Percentiles rank a stretch among this genome's conserved stretches.
Conservation (phyloP, 2,797 vertebrate species). For the Gymnoscopelus microlampas region DNA sequence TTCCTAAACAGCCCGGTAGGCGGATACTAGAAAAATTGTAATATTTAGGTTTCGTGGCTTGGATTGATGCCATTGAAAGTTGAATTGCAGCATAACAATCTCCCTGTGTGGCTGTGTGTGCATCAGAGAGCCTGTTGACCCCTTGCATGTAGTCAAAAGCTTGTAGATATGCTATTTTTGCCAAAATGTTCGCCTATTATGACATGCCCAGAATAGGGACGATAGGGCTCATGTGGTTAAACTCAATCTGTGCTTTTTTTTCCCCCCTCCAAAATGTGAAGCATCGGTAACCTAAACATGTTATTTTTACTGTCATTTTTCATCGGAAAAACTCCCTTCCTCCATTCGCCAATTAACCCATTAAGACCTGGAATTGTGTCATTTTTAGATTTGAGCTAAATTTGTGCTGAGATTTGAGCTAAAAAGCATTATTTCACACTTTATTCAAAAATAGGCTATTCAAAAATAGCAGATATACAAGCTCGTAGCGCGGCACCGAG, state of each 20-base stretch:
- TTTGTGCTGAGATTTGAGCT: too few relatives aligned
- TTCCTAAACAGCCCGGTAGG: too few relatives aligned
- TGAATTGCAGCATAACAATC: constrained; percentile 2
- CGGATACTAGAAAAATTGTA: neutral
- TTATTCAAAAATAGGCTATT: too few relatives aligned
- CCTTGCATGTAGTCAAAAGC: constrained; percentile 12
- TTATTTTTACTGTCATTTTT: constrained; percentile 67
- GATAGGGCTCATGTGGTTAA: too few relatives aligned
- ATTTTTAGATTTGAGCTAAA: too few relatives aligned
- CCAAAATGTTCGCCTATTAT: too few relatives aligned
- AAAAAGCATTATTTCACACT: too few relatives aligned
- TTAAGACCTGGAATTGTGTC: too few relatives aligned
- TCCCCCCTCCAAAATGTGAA: constrained; percentile 51
- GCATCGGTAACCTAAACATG: constrained; percentile 44
- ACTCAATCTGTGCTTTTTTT: constrained; percentile 17
- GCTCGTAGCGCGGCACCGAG: too few relatives aligned
- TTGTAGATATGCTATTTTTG: neutral
- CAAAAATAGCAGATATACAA: too few relatives aligned
- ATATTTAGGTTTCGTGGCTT: neutral
- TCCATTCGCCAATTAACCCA: constrained; percentile 85
- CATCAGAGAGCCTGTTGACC: neutral
- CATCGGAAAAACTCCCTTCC: constrained; percentile 82
- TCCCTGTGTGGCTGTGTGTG: constrained; percentile 2
- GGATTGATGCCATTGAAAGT: neutral
- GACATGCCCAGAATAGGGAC: too few relatives aligned